These are phyloP conservation scores for Diplolepis rosae DNA, from an alignment of 2,888 invertebrate species.

Conservation along the genomic window DNA sequence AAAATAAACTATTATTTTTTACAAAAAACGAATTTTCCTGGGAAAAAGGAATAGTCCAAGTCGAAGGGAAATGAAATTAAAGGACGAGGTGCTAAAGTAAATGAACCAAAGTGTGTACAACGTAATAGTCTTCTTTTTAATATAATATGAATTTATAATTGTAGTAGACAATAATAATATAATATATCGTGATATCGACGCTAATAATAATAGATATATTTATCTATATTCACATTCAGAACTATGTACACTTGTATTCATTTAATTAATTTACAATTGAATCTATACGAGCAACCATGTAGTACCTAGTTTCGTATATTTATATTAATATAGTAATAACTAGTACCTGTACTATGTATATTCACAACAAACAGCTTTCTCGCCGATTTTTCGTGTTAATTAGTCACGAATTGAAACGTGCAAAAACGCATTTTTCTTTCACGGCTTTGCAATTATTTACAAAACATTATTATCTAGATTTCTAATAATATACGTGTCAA, in stretches of 20 bases:
- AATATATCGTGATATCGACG: slow-evolving; percentile 31
- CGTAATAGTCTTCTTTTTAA: slow-evolving; percentile 72
- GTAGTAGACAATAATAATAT: slow-evolving; percentile 69
- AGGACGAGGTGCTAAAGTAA: slow-evolving; percentile 40
- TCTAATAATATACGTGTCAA: slow-evolving; percentile 59
- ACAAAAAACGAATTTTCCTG: too few species aligned
- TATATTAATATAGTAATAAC: slow-evolving; percentile 55
- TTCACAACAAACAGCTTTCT: slow-evolving; percentile 66
- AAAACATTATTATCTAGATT: slow-evolving; percentile 55
- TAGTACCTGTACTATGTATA: slow-evolving; percentile 65
- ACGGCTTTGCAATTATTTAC: slow-evolving; percentile 63
- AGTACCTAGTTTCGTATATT: slow-evolving; percentile 59
- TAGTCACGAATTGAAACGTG: background rate
- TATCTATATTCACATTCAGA: slow-evolving; percentile 73
- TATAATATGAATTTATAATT: slow-evolving; percentile 72
- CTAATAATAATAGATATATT: slow-evolving; percentile 62
- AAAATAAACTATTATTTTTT: too few species aligned
- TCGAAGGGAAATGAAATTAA: background rate
- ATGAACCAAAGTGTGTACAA: slow-evolving; percentile 56
- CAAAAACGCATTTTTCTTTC: slow-evolving; percentile 1
- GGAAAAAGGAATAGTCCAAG: too few species aligned
- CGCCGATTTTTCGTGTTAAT: slow-evolving; percentile 39
- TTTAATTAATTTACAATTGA: slow-evolving; percentile 71
- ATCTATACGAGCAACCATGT: slow-evolving; percentile 68
- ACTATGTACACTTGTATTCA: slow-evolving; percentile 66